Evolutionary conservation across 2,113 vertebrate species (phyloP).

Genomic region (Vulpes vulpes): DNA sequence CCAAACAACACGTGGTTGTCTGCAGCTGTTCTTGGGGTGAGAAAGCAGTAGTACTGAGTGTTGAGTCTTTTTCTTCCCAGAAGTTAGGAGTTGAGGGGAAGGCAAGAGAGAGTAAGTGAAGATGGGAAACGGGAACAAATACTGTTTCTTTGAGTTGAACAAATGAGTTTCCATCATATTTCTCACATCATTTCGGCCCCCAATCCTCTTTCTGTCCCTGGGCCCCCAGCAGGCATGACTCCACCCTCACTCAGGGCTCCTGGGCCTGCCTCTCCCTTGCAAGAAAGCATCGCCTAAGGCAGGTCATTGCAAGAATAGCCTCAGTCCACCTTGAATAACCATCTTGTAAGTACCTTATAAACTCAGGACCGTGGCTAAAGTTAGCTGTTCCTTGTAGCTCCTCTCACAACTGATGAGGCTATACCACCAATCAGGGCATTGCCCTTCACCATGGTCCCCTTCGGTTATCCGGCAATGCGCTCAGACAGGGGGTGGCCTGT

Average conservation of each 20-base stretch:
- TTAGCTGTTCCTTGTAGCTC: background rate
- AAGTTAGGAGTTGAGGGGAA: background rate
- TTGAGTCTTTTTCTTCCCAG: background rate
- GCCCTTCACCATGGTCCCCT: fast-evolving
- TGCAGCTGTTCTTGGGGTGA: background rate
- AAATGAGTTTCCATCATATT: fast-evolving
- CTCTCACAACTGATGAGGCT: background rate
- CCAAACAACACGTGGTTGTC: background rate
- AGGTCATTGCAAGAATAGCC: fast-evolving
- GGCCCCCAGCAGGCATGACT: fast-evolving
- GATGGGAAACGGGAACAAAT: too few species aligned
- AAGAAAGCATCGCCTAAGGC: fast-evolving
- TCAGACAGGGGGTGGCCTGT: background rate
- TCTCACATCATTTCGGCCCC: fast-evolving
- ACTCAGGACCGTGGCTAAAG: background rate
- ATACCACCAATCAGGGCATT: background rate
- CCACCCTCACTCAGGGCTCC: background rate
- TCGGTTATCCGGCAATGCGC: background rate
- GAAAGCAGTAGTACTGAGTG: background rate
- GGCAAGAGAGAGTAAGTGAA: background rate
- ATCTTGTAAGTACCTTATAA: background rate
- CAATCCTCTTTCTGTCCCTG: background rate
- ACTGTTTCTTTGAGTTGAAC: background rate
- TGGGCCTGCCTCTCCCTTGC: background rate
- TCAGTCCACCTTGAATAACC: background rate